phyloP scores from a whole-genome alignment of 2,797 vertebrate genomes.

The Semotilus atromaculatus region DNA sequence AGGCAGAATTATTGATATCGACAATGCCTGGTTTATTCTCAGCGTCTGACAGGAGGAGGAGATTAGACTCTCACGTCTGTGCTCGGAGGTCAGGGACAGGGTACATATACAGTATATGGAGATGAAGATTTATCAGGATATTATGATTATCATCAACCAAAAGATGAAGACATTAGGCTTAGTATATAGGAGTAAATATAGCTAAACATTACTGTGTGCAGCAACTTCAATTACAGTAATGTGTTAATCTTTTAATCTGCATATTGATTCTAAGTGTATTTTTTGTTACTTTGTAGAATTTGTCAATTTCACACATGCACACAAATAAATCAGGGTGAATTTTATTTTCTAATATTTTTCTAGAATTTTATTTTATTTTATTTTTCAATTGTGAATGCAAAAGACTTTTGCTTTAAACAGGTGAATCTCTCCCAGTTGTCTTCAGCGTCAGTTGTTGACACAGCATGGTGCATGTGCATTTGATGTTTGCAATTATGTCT shows the following conservation, averaged over 20 bases:
- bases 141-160: neutral
- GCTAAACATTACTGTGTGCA: neutral
- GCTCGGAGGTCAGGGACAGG: constrained; percentile 28
- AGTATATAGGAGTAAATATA: neutral
- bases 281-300: neutral
- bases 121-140: constrained; percentile 11
- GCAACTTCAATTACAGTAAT: neutral
- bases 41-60: constrained; percentile 33
- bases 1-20: constrained; percentile 64
- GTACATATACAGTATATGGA: constrained; percentile 11
- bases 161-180: neutral
- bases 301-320: neutral
- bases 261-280: neutral
- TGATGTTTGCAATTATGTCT: neutral
- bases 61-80: constrained; percentile 55
- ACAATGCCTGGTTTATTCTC: constrained; percentile 58
- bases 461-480: constrained; percentile 10
- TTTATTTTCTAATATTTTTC: neutral
- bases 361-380: neutral
- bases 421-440: neutral
- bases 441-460: neutral
- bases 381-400: neutral
- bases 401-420: neutral
- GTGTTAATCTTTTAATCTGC: neutral
- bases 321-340: neutral